These are phyloP conservation scores for Pollachius pollachius DNA, from an alignment of 2,113 vertebrate genomes.

Conservation along the genomic window DNA sequence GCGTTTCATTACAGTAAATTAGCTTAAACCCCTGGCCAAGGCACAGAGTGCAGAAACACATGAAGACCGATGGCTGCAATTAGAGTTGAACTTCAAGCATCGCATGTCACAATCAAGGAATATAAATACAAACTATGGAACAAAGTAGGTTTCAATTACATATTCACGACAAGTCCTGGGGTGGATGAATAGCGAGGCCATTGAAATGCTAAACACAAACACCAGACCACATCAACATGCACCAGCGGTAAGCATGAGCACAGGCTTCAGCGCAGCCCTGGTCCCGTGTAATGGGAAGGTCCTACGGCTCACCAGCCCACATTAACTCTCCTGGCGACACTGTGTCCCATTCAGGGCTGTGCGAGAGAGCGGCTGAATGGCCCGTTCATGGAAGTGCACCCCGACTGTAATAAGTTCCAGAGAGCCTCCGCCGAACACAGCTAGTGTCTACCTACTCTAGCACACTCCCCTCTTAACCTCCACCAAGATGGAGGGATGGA, in stretches of 20 bases:
- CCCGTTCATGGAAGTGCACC: conserved; percentile 66
- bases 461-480: conserved; percentile 57
- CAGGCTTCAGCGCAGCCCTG: conserved; percentile 33
- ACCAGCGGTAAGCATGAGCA: conserved; percentile 16
- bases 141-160: neutral
- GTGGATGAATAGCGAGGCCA: neutral
- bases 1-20: too few relatives aligned
- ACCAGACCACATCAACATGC: conserved; percentile 5
- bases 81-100: too few relatives aligned
- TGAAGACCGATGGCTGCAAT: too few relatives aligned
- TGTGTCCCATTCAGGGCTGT: conserved; percentile 62
- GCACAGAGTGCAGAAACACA: neutral
- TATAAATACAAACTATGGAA: too few relatives aligned
- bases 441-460: conserved; percentile 48
- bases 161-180: neutral
- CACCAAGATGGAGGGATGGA: conserved; percentile 54
- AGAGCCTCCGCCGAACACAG: conserved; percentile 43
- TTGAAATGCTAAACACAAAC: conserved; percentile 11
- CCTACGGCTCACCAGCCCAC: conserved; percentile 51
- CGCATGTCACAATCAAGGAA: too few relatives aligned
- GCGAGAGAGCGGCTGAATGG: conserved; percentile 60
- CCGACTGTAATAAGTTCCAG: conserved; percentile 74
- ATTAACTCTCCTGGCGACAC: conserved; percentile 64
- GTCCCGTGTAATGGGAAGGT: conserved; percentile 43
- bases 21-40: too few relatives aligned